Evolutionary conservation across 2,797 vertebrate genomes (phyloP), one percentile per base, ranked within the genome.

Genomic region (Falco rusticolus): DNA sequence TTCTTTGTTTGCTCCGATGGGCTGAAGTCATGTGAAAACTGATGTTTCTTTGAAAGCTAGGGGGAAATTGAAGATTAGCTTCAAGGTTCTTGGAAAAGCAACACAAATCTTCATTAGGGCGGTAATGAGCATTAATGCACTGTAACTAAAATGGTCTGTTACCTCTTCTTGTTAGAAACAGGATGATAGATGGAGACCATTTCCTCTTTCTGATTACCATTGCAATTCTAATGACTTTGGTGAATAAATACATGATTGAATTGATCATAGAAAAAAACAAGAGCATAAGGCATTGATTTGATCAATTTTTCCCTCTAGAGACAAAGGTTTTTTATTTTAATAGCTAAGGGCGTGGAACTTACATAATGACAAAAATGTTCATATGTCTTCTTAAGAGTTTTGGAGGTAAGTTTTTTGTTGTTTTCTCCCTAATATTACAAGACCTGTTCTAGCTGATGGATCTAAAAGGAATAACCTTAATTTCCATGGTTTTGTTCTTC

Each of bases 31-130:
- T 68, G 75, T 64, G 92, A 94, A 94, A 89, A 84, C 48, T 84
- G 45, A 20, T 91, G 70, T 87, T 95, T 90, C 87, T 96, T 95
- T 96, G 90, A 95, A 96, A 96, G 54, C 65, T 41, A 57, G 48
- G 64, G 96, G 89, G 84, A 97, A 97, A 96, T 79, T 71, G 24
- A 95, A 96, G 94, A 97, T 92, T 96, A 95, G 48, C 74, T 95
- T 87, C 85, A 90, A 96, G 63, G 60, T 94, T 95, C 94, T 95
- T 96, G 94, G 85, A 96, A 96, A 97, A 96, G 90, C 84, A 97
- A 96, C 96, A 97, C 97, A 96, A 96, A 98, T 97, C 96, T 97
- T 98, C 95, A 98, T 97, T 97, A 98, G 77, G 68, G 48, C 34
- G 87, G 76, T 97, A 97, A 97, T 97, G 96, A 97, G 95, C 96